Evolutionary conservation across 2,113 vertebrate species (phyloP).

Genomic region (Axis porcinus): DNA sequence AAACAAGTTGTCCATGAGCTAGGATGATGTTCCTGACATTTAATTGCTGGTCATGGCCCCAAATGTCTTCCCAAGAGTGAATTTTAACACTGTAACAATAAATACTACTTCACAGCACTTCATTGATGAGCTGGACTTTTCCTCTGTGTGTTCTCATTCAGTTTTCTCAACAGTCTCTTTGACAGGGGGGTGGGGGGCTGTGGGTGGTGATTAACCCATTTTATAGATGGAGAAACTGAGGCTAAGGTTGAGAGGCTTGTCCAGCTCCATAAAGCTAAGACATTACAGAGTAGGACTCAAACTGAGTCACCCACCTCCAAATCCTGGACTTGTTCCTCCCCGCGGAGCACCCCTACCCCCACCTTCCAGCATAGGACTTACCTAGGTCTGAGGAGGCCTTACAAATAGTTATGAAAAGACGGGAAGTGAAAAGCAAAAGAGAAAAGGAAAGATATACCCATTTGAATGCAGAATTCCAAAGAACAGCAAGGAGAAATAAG

Average conservation of each 20-base stretch:
- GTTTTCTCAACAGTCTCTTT: not conserved
- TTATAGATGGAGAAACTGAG: not conserved
- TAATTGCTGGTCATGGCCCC: not conserved
- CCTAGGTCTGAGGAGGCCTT: not conserved
- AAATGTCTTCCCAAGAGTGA: not conserved
- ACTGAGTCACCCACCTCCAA: not conserved
- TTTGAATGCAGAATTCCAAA: no score
- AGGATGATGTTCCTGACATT: not conserved
- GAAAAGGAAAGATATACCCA: no score
- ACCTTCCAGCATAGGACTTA: not conserved
- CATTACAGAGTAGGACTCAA: not conserved
- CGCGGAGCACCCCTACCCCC: fast-evolving
- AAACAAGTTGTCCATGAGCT: not conserved
- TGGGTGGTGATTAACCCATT: not conserved
- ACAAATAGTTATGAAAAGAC: no score
- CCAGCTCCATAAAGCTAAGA: not conserved
- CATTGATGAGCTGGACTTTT: fast-evolving
- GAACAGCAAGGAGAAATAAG: no score
- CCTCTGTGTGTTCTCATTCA: not conserved
- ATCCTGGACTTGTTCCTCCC: not conserved
- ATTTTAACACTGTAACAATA: slow-evolving; percentile 71
- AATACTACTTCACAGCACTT: not conserved
- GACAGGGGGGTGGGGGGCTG: not conserved
- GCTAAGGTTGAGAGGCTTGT: not conserved
- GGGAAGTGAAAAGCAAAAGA: no score